Base-by-base conservation (phyloP, 2,113 vertebrate species). In the Psephotus haematonotus region DNA sequence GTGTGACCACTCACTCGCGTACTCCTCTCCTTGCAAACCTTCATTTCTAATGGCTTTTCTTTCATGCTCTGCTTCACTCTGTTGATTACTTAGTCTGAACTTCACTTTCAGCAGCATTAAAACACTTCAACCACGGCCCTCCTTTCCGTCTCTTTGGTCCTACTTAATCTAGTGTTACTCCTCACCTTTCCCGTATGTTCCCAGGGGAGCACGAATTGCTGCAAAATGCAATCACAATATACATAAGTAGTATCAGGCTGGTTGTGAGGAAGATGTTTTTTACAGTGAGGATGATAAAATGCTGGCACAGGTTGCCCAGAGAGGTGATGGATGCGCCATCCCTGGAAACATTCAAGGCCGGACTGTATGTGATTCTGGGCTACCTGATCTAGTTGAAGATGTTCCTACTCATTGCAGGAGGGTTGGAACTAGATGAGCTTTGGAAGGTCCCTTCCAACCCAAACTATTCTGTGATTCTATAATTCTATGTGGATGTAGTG, bases 1-100 rank as follows among this genome's bases (percentile, higher is more conserved):
- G 0, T 62, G 27, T 24, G n/a, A 35, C 29, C 0, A 0, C 33
- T 65, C 16, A 15, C 33, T 81, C 22, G 20, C 71, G n/a, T 64
- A 33, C 8, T 82, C 35, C 13, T 77, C 24, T 23, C 37, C 24
- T 72, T 88, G 20, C 39, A 75, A 41, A 31, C 84, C 37, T 39
- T 84, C 2, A 55, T 91, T 81, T 84, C 23, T 59, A 37, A 25
- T 0, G 8, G 17, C 7, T 19, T 41, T 18, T 41, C 44, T 31
- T 70, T 53, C 11, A 22, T 3, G 3, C 25, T 63, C 6, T 74
- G 17, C 44, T 13, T 92, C 43, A 39, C 13, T 79, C 6, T 8
- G 1, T 75, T 82, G 63, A 10, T 57, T 57, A 33, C 43, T 57
- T 80, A 50, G 8, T 64, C 55, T 35, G 18, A 75, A 28, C 18